Evolutionary conservation across 2,797 vertebrate genomes (phyloP).

Genomic region (Dallia pectoralis): DNA sequence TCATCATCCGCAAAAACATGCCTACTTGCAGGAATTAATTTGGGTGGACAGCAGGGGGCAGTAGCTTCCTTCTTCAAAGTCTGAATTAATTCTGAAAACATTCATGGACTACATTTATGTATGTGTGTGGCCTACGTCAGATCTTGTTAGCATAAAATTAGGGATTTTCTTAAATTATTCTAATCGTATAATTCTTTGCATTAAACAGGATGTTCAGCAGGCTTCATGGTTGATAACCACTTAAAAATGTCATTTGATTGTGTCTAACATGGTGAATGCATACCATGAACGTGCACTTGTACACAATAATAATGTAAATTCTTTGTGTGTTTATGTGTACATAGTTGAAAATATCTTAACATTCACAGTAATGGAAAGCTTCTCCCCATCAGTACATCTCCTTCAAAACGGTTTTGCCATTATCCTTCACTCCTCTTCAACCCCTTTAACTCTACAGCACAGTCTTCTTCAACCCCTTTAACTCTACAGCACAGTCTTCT

Average conservation of each 20-base stretch:
- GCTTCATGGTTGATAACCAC: background rate
- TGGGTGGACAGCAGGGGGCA: slow-evolving; percentile 5
- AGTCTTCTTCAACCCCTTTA: background rate
- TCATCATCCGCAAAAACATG: background rate
- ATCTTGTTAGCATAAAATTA: background rate
- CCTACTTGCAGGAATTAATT: background rate
- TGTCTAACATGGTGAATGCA: background rate
- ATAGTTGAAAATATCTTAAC: too few relatives aligned
- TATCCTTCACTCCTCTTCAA: too few relatives aligned
- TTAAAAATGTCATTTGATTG: background rate
- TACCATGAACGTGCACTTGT: background rate
- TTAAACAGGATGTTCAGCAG: background rate
- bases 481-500: background rate
- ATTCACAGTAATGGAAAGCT: too few relatives aligned
- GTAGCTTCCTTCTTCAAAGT: background rate
- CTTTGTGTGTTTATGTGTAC: background rate
- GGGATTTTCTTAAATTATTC: background rate
- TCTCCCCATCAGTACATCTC: background rate
- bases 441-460: background rate
- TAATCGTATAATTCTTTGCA: background rate
- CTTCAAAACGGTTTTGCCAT: too few relatives aligned
- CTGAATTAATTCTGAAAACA: background rate
- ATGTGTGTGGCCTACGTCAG: background rate
- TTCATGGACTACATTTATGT: background rate
- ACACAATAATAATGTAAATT: background rate